Percentiles rank a stretch among this genome's conserved stretches.
These are phyloP conservation scores for Chironomus riparius DNA, from an alignment of 2,888 invertebrate genomes.

Conservation along the genomic window DNA sequence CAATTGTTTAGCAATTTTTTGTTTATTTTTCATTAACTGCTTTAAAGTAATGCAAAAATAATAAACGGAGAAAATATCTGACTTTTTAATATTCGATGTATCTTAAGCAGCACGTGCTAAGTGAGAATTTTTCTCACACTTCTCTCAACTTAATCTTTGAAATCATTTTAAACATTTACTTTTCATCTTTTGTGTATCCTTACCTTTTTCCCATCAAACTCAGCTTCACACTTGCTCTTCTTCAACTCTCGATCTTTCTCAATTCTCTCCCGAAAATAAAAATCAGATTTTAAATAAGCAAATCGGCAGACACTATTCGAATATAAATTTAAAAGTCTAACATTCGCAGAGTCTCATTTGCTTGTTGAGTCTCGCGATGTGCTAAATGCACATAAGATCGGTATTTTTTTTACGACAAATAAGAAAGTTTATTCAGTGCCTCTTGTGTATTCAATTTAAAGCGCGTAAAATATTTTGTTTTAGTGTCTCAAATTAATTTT, in stretches of 20 bases:
- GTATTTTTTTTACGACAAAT: not conserved
- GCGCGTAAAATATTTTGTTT: too few relatives aligned
- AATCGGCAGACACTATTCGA: not conserved
- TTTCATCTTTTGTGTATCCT: not conserved
- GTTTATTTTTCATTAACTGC: too few relatives aligned
- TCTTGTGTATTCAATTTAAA: too few relatives aligned
- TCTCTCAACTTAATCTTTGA: not conserved
- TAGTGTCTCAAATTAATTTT: too few relatives aligned
- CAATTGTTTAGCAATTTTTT: too few relatives aligned
- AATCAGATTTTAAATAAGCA: not conserved
- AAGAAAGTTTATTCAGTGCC: not conserved
- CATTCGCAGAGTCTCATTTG: not conserved
- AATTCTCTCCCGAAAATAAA: not conserved
- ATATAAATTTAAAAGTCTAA: slow-evolving; percentile 3
- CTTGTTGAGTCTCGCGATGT: not conserved
- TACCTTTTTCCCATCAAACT: not conserved
- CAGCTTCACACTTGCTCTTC: not conserved
- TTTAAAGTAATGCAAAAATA: too few relatives aligned
- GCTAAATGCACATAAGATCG: not conserved
- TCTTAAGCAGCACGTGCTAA: not conserved
- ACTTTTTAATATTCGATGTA: not conserved
- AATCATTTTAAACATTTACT: too few relatives aligned
- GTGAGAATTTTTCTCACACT: not conserved
- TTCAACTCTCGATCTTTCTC: not conserved
- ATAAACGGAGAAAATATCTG: too few relatives aligned